A percentile compares a stretch with the other conserved stretches of the same genome.
These are phyloP conservation scores for Coregonus ussuriensis DNA, from an alignment of 2,797 vertebrate species.

Conservation along the genomic window DNA sequence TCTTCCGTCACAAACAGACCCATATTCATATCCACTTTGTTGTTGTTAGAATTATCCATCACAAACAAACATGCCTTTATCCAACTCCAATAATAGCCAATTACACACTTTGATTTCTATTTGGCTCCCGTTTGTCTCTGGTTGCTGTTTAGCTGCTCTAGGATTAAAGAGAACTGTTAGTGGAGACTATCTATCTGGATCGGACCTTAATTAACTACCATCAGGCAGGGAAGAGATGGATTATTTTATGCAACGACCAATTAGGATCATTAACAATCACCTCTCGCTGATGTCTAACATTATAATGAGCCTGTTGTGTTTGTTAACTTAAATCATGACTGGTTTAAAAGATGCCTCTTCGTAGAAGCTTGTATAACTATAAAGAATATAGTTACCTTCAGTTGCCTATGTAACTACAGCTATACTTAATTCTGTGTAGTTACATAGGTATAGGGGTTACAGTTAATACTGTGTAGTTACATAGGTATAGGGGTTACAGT, in stretches of 20 bases:
- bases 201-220: slow-evolving; percentile 64
- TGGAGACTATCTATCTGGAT: slow-evolving; percentile 48
- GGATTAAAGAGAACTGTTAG: slow-evolving; percentile 48
- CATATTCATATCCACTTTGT: neutral
- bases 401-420: no score
- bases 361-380: no score
- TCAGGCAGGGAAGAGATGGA: slow-evolving; percentile 54
- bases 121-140: slow-evolving; percentile 43
- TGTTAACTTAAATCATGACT: neutral
- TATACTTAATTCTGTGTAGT: no score
- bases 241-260: slow-evolving; percentile 68
- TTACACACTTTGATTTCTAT: slow-evolving; percentile 54
- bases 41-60: neutral
- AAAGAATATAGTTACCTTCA: no score
- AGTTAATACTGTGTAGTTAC: no score
- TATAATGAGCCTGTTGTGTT: slow-evolving; percentile 47
- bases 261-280: slow-evolving; percentile 65
- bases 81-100: slow-evolving; percentile 48
- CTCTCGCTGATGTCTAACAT: slow-evolving; percentile 11
- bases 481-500: no score
- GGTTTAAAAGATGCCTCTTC: neutral
- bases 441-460: no score
- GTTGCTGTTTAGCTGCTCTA: slow-evolving; percentile 53
- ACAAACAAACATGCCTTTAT: neutral
- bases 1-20: neutral